These are phyloP conservation scores for Sphaerophoria rueppellii DNA, from an alignment of 2,888 invertebrate genomes.

Conservation along the genomic window DNA sequence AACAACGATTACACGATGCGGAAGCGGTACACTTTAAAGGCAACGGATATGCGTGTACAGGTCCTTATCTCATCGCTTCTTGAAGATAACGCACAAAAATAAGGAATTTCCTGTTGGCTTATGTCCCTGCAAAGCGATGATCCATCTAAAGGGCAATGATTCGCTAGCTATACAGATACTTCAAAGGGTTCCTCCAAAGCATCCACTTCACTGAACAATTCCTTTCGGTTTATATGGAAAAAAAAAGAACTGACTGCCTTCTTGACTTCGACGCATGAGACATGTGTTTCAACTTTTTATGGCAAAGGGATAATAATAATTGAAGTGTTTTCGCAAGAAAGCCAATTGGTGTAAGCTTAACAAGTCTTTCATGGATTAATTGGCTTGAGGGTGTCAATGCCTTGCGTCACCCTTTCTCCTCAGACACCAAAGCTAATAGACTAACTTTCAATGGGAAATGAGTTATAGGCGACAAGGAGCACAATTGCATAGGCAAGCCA, in stretches of 20 bases:
- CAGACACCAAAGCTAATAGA: slow-evolving; percentile 46
- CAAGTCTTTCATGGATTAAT: slow-evolving; percentile 66
- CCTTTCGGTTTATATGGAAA: slow-evolving; percentile 28
- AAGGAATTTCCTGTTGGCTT: slow-evolving; percentile 19
- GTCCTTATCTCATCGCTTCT: slow-evolving; percentile 42
- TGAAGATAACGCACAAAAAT: slow-evolving; percentile 61
- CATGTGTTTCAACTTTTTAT: slow-evolving; percentile 35
- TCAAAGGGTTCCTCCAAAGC: slow-evolving; percentile 60
- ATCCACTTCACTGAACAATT: slow-evolving; percentile 65
- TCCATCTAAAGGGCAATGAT: slow-evolving; percentile 68
- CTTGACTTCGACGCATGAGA: slow-evolving; percentile 44
- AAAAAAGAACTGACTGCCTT: slow-evolving; percentile 49
- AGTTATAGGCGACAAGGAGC: no score
- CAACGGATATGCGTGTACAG: slow-evolving; percentile 50
- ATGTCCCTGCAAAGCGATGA: slow-evolving; percentile 32
- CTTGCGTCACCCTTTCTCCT: slow-evolving; percentile 34
- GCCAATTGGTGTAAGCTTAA: slow-evolving; percentile 65
- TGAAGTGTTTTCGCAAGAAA: slow-evolving; percentile 69
- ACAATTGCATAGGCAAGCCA: neutral
- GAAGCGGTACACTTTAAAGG: slow-evolving; percentile 23
- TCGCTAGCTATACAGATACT: slow-evolving; percentile 52
- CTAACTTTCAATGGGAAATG: slow-evolving; percentile 13
- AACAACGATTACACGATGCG: slow-evolving; percentile 27
- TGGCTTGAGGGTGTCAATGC: slow-evolving; percentile 66
- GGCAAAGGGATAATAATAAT: slow-evolving; percentile 44